Percentiles rank a stretch among this genome's conserved stretches.
phyloP scores from a whole-genome alignment of 1,140 invertebrate species.

The Centruroides vittatus region DNA sequence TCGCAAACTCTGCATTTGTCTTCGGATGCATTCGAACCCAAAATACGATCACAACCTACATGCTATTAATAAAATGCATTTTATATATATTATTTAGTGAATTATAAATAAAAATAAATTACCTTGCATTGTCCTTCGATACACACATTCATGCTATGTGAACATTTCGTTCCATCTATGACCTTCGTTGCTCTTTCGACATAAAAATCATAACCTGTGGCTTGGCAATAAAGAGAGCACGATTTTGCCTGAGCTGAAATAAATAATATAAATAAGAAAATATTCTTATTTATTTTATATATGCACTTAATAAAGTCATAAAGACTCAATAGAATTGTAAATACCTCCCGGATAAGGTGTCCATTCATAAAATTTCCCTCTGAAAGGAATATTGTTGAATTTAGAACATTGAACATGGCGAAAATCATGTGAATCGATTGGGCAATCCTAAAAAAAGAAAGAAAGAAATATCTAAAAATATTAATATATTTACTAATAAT shows the following conservation, averaged over 20 bases:
- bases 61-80: not conserved
- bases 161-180: conserved; percentile 23
- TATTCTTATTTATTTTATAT: not conserved
- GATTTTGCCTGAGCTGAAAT: conserved; percentile 18
- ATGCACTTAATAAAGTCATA: not conserved
- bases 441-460: conserved; percentile 45
- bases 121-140: conserved; percentile 23
- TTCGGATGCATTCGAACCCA: not conserved
- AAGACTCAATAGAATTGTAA: conserved; percentile 16
- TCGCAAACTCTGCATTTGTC: not conserved
- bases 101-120: not conserved
- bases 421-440: conserved; percentile 37
- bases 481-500: too few relatives aligned
- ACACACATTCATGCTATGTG: conserved; percentile 16
- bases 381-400: conserved; percentile 49
- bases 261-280: not conserved
- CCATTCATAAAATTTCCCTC: conserved; percentile 34
- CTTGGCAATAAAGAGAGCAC: conserved; percentile 22
- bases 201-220: conserved; percentile 22
- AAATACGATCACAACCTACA: not conserved
- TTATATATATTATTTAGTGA: not conserved
- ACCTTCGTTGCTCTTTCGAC: conserved; percentile 19
- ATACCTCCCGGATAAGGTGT: conserved; percentile 55
- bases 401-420: conserved; percentile 61
- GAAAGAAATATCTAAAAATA: conserved; percentile 18